phyloP scores from a whole-genome alignment of 1,140 invertebrate genomes.

The Macrocentrus cingulum region DNA sequence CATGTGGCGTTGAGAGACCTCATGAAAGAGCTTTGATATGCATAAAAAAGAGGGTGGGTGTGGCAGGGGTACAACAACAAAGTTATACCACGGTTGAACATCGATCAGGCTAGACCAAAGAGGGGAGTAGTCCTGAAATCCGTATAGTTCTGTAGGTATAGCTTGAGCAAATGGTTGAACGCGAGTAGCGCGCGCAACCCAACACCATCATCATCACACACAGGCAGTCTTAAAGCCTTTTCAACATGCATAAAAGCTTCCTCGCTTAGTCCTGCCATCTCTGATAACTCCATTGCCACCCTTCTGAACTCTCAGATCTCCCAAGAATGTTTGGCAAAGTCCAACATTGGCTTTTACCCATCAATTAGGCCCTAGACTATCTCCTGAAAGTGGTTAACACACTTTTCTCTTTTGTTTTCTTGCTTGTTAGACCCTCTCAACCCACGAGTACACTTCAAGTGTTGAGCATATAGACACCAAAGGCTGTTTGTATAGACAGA shows the following conservation, averaged over 20 bases:
- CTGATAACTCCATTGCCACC: constrained; percentile 5
- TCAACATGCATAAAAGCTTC: neutral
- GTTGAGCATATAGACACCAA: no score
- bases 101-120: constrained; percentile 29
- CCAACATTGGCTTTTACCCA: neutral
- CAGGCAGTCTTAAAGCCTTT: neutral
- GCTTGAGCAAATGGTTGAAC: constrained; percentile 16
- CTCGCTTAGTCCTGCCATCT: constrained; percentile 1
- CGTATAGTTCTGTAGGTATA: constrained; percentile 7
- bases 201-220: constrained; percentile 1
- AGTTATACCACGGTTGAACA: constrained; percentile 27
- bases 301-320: neutral
- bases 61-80: constrained; percentile 30
- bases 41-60: constrained; percentile 23
- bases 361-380: no score
- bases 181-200: constrained; percentile 16
- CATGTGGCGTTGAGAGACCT: neutral
- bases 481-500: no score
- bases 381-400: no score
- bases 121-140: constrained; percentile 22
- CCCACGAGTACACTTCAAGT: no score
- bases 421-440: no score
- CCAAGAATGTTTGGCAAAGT: no score
- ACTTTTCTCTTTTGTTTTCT: no score
- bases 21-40: neutral